These are phyloP conservation scores for Dryobota labecula DNA, from an alignment of 2,888 invertebrate genomes.

Conservation along the genomic window DNA sequence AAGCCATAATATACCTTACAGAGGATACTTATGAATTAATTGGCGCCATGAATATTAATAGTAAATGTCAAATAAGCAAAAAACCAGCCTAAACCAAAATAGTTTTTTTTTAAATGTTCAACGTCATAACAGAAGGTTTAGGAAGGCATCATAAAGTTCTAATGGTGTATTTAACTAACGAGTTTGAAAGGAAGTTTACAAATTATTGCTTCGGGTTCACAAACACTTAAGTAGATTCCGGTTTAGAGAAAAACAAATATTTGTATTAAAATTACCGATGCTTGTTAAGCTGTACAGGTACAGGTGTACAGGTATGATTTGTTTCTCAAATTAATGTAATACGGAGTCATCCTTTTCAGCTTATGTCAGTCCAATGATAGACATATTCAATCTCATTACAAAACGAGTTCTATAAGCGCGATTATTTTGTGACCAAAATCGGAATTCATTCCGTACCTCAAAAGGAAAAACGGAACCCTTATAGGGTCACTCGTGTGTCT, in stretches of 20 bases:
- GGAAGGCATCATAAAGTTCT: conserved; percentile 27
- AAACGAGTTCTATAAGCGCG: neutral
- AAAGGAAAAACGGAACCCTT: no score
- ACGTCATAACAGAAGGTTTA: conserved; percentile 22
- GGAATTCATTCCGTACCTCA: no score
- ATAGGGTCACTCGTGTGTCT: no score
- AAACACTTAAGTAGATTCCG: conserved; percentile 20
- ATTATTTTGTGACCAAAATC: neutral
- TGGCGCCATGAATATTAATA: conserved; percentile 1
- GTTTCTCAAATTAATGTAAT: neutral
- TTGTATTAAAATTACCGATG: conserved; percentile 6
- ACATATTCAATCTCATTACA: neutral
- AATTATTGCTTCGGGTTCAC: conserved; percentile 21
- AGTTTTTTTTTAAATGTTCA: conserved; percentile 20
- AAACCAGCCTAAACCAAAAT: neutral
- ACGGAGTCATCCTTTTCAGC: neutral
- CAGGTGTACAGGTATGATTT: conserved; percentile 17
- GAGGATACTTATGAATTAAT: conserved; percentile 10
- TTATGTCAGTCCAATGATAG: neutral
- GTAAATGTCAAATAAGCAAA: neutral
- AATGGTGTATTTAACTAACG: conserved; percentile 38
- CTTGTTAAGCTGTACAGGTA: conserved; percentile 1
- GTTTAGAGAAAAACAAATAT: conserved; percentile 24
- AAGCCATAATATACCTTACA: neutral
- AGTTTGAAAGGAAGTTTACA: conserved; percentile 60